These are phyloP conservation scores for Myiozetetes cayanensis DNA, from an alignment of 2,113 vertebrate species.

Conservation along the genomic window DNA sequence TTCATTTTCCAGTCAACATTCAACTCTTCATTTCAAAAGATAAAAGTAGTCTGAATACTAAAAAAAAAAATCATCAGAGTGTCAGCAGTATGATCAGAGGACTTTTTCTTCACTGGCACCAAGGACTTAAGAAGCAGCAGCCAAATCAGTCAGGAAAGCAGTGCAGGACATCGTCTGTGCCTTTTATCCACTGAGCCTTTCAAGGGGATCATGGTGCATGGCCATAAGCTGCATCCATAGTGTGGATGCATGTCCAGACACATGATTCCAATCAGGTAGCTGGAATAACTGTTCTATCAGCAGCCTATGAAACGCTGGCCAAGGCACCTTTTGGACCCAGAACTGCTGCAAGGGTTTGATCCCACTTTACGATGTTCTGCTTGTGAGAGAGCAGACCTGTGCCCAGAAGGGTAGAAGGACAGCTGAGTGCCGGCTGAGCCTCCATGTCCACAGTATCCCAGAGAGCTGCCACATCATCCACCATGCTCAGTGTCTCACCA, in stretches of 20 bases:
- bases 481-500: fast-evolving
- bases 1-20: background rate
- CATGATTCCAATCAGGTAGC: background rate
- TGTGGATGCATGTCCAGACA: fast-evolving
- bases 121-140: background rate
- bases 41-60: background rate
- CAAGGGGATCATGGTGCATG: fast-evolving
- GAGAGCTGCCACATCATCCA: fast-evolving
- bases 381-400: background rate
- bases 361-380: fast-evolving
- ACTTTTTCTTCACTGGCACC: background rate
- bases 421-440: fast-evolving
- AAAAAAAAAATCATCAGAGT: background rate
- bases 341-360: background rate
- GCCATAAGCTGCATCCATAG: background rate
- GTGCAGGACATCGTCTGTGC: fast-evolving
- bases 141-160: background rate
- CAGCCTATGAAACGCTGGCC: background rate
- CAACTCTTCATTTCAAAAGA: background rate
- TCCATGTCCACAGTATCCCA: fast-evolving
- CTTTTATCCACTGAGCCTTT: background rate
- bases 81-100: background rate
- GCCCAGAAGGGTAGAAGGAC: background rate
- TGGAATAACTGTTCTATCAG: background rate
- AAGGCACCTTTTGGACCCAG: fast-evolving